A percentile compares a stretch with the other conserved stretches of the same genome.
These are phyloP conservation scores for Drosophila hydei DNA, from an alignment of 1,140 invertebrate genomes.

Conservation along the genomic window DNA sequence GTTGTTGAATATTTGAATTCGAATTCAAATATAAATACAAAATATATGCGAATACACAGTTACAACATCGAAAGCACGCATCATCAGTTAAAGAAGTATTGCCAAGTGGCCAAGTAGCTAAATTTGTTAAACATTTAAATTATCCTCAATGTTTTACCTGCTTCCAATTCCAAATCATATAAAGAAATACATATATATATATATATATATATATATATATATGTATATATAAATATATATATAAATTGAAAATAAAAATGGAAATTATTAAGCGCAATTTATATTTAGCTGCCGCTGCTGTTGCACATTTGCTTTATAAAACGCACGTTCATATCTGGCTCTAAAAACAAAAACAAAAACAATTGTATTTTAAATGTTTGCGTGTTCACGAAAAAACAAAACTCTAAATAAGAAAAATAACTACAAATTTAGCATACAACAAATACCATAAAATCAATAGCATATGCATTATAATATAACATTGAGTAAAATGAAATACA, in stretches of 20 bases:
- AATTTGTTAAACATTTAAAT: conserved; percentile 62
- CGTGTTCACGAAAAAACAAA: conserved; percentile 48
- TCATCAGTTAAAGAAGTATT: conserved; percentile 60
- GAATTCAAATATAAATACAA: conserved; percentile 17
- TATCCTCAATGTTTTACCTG: conserved; percentile 42
- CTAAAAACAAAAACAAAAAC: conserved; percentile 40
- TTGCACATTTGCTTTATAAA: conserved; percentile 26
- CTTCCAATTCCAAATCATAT: conserved; percentile 67
- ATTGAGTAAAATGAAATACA: conserved; percentile 75
- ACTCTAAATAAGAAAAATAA: conserved; percentile 32
- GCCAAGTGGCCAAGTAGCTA: conserved; percentile 73
- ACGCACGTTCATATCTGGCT: conserved; percentile 58
- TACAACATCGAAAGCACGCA: conserved; percentile 37
- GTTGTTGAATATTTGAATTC: conserved; percentile 50
- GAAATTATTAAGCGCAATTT: conserved; percentile 73
- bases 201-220: conserved; percentile 32
- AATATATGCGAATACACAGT: conserved; percentile 41
- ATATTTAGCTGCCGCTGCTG: conserved; percentile 30
- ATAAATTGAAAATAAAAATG: conserved; percentile 54
- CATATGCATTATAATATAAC: conserved; percentile 78
- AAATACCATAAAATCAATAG: conserved; percentile 54
- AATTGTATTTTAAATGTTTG: conserved; percentile 71
- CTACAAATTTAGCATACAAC: conserved; percentile 71
- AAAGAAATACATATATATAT: conserved; percentile 29
- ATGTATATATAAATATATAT: conserved; percentile 44